Evolutionary conservation across 2,888 invertebrate species (phyloP).

Genomic region (Lycia hirtaria): DNA sequence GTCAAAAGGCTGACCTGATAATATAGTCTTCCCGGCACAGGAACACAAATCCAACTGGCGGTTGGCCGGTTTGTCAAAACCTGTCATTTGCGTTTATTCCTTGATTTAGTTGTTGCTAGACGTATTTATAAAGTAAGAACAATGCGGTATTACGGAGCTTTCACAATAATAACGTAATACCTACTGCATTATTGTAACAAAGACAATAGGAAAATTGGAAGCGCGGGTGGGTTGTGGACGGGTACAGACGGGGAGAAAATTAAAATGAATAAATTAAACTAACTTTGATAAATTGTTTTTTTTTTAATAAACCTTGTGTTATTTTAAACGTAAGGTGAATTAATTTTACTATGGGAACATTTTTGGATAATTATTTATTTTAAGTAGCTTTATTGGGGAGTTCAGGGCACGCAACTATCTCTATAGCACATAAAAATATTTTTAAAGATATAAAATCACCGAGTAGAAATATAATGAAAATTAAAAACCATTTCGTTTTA

Average conservation of each 20-base stretch:
- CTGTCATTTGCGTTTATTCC: not conserved
- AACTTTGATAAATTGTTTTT: not conserved
- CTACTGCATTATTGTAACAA: slow-evolving; percentile 48
- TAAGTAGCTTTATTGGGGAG: too few relatives aligned
- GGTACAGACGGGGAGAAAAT: slow-evolving; percentile 24
- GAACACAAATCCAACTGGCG: too few relatives aligned
- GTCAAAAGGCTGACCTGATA: too few relatives aligned
- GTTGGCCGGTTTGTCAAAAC: not conserved
- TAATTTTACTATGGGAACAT: too few relatives aligned
- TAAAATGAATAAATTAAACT: too few relatives aligned
- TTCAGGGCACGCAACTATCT: too few relatives aligned
- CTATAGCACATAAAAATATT: too few relatives aligned
- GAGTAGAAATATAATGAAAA: too few relatives aligned
- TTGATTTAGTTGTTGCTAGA: not conserved
- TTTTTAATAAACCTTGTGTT: not conserved
- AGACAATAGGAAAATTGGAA: slow-evolving; percentile 62
- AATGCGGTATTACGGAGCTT: slow-evolving; percentile 38
- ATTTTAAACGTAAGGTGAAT: not conserved
- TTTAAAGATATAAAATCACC: too few relatives aligned
- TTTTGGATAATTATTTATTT: too few relatives aligned
- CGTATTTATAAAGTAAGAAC: slow-evolving; percentile 22
- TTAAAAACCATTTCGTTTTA: too few relatives aligned
- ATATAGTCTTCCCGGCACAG: too few relatives aligned
- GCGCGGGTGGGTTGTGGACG: slow-evolving; percentile 25
- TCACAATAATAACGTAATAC: slow-evolving; percentile 46